phyloP scores from a whole-genome alignment of 2,888 invertebrate genomes.

The Allolobophora icterica region DNA sequence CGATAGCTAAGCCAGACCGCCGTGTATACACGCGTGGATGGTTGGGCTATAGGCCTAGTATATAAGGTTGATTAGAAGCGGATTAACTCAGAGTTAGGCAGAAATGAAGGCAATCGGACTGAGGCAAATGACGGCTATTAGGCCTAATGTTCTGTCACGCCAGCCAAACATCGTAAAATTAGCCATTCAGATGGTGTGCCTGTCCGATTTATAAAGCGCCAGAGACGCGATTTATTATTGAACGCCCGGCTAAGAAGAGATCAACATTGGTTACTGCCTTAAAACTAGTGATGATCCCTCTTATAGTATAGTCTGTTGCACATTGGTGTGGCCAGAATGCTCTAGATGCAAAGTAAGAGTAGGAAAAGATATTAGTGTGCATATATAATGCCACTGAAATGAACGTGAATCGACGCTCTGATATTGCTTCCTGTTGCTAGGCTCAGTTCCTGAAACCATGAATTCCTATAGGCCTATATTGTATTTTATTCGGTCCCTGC shows the following conservation, averaged over 20 bases:
- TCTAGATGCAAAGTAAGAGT: not conserved
- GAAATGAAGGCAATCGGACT: not conserved
- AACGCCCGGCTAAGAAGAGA: not conserved
- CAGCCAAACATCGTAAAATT: not conserved
- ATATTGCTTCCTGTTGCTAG: too few relatives aligned
- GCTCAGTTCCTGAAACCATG: too few relatives aligned
- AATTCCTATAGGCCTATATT: too few relatives aligned
- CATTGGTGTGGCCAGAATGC: not conserved
- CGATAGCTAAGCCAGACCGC: not conserved
- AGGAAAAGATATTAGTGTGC: too few relatives aligned
- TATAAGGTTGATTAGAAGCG: not conserved
- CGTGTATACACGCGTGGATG: not conserved
- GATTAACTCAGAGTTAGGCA: not conserved
- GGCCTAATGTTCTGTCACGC: not conserved
- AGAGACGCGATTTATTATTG: not conserved
- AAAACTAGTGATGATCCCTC: not conserved
- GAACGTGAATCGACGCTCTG: too few relatives aligned
- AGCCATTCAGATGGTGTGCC: not conserved
- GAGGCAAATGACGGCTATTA: not conserved
- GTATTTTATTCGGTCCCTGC: too few relatives aligned
- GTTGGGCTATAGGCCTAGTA: not conserved
- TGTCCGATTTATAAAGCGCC: not conserved
- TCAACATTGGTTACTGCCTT: not conserved
- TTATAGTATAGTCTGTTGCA: not conserved
- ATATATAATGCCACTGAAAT: too few relatives aligned